Conservation (phyloP, 1,140 invertebrate genomes). For the Hermetia illucens region DNA sequence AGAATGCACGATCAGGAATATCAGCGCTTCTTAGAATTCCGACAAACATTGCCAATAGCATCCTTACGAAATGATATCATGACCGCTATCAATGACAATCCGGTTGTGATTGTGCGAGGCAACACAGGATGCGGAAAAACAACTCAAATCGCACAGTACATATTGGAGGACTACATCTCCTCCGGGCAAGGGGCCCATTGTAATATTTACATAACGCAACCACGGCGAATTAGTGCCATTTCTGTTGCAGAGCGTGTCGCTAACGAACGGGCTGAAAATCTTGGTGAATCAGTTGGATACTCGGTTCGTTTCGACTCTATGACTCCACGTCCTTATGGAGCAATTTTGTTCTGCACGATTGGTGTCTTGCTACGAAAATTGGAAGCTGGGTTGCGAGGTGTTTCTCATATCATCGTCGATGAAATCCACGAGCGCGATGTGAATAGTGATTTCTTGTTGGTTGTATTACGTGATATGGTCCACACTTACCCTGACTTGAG, state of each 20-base stretch:
- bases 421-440: slow-evolving; percentile 97
- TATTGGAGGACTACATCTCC: slow-evolving; percentile 87
- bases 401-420: slow-evolving; percentile 87
- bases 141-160: slow-evolving; percentile 86
- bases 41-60: slow-evolving; percentile 63
- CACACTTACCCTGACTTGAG: slow-evolving; percentile 76
- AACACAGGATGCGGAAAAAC: slow-evolving; percentile 91
- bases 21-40: slow-evolving; percentile 37
- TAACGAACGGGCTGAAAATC: slow-evolving; percentile 65
- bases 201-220: slow-evolving; percentile 87
- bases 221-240: slow-evolving; percentile 85
- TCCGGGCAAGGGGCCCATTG: slow-evolving; percentile 68
- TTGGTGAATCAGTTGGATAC: slow-evolving; percentile 75
- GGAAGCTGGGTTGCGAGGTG: slow-evolving; percentile 69
- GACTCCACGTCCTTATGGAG: slow-evolving; percentile 80
- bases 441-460: slow-evolving; percentile 92
- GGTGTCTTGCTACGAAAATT: slow-evolving; percentile 85
- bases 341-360: slow-evolving; percentile 89
- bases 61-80: slow-evolving; percentile 60
- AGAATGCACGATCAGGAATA: slow-evolving; percentile 15
- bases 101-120: slow-evolving; percentile 77
- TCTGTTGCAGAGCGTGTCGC: slow-evolving; percentile 87
- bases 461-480: slow-evolving; percentile 84
- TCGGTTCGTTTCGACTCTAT: slow-evolving; percentile 86
- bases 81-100: slow-evolving; percentile 69